Percentiles rank a stretch among this genome's conserved stretches.
phyloP scores from a whole-genome alignment of 2,113 vertebrate genomes.

The Sinocyclocheilus anophthalmus region DNA sequence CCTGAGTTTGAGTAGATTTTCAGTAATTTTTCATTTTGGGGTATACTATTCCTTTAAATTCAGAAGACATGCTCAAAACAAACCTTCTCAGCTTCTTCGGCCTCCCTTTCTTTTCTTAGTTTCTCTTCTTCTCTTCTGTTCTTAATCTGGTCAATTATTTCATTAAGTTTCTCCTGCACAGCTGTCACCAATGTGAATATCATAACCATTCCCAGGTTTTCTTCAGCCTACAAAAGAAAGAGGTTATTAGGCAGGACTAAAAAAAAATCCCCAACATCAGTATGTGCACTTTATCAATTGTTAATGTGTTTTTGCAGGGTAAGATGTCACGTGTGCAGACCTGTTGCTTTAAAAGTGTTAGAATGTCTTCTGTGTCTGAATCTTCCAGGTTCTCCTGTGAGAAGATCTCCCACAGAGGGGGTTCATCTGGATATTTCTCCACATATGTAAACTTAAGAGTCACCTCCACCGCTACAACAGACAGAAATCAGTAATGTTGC shows the following conservation, averaged over 20 bases:
- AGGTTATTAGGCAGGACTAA: not conserved
- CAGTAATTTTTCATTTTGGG: not conserved
- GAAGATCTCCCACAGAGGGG: slow-evolving; percentile 89
- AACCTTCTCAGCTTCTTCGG: slow-evolving; percentile 97
- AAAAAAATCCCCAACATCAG: not conserved
- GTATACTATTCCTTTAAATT: not conserved
- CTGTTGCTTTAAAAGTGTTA: slow-evolving; percentile 87
- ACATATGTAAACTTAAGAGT: slow-evolving; percentile 95
- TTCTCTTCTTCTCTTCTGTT: slow-evolving; percentile 90
- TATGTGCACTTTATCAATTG: not conserved
- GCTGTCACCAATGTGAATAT: slow-evolving; percentile 96
- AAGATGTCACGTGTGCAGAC: slow-evolving; percentile 68
- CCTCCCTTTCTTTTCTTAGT: slow-evolving; percentile 85
- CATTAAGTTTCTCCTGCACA: slow-evolving; percentile 95
- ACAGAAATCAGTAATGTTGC: not conserved
- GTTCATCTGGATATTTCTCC: slow-evolving; percentile 93
- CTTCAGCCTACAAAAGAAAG: slow-evolving; percentile 79
- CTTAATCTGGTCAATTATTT: slow-evolving; percentile 94
- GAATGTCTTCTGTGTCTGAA: slow-evolving; percentile 79
- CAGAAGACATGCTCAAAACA: not conserved
- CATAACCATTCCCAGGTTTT: slow-evolving; percentile 98
- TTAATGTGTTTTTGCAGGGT: not conserved
- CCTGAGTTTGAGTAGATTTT: not conserved
- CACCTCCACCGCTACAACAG: slow-evolving; percentile 84
- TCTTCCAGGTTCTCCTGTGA: slow-evolving; percentile 94